Conservation (phyloP, 53 echinoderm and acorn worm genomes). For the Zoroaster sp. region DNA sequence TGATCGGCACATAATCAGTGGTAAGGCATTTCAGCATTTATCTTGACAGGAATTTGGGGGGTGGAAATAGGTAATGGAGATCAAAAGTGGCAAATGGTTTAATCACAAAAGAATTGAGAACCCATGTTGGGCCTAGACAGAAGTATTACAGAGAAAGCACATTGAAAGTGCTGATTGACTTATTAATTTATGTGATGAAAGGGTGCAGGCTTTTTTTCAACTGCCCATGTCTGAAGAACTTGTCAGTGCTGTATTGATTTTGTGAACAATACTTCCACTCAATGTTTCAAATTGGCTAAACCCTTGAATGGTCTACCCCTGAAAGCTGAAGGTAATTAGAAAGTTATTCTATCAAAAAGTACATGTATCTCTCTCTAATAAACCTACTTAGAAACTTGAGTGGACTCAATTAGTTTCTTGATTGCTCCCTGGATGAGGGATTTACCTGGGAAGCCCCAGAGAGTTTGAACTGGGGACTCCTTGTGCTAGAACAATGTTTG, state of each 20-base stretch:
- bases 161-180: no score
- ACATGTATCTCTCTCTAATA: background rate
- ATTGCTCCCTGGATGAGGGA: background rate
- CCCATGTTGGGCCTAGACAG: background rate
- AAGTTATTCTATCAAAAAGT: background rate
- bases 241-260: background rate
- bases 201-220: background rate
- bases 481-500: no score
- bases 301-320: background rate
- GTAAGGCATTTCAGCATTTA: no score
- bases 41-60: no score
- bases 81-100: no score
- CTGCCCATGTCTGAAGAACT: background rate
- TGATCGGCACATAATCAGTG: no score
- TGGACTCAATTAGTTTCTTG: background rate
- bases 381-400: background rate
- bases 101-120: background rate
- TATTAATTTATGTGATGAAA: background rate
- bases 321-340: background rate
- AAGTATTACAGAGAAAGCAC: no score
- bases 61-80: no score
- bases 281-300: background rate
- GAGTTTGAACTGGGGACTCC: background rate
- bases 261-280: background rate
- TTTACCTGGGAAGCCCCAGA: background rate